Percentiles rank a stretch among this genome's conserved stretches.
These are phyloP conservation scores for Prochilodus magdalenae DNA, from an alignment of 2,113 vertebrate genomes.

Conservation along the genomic window DNA sequence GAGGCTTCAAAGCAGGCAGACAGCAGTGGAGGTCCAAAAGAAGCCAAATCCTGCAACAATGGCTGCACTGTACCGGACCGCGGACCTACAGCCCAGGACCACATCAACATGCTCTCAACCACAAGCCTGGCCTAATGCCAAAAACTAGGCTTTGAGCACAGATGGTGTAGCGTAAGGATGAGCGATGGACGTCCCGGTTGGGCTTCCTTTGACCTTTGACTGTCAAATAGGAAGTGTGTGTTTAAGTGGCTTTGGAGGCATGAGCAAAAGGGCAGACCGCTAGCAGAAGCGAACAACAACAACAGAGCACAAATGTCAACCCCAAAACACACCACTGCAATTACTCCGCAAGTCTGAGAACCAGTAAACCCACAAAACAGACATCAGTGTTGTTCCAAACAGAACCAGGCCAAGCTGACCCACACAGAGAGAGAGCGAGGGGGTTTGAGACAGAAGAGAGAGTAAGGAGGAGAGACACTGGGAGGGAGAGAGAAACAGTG, in stretches of 20 bases:
- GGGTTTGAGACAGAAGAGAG: too few species aligned
- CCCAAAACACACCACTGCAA: background rate
- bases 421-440: too few species aligned
- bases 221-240: background rate
- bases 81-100: conserved; percentile 19
- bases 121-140: background rate
- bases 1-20: background rate
- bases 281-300: background rate
- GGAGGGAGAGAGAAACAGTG: too few species aligned
- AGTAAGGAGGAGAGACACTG: too few species aligned
- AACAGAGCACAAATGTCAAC: conserved; percentile 7
- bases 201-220: conserved; percentile 28
- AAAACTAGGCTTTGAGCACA: too few species aligned
- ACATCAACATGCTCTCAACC: conserved; percentile 28
- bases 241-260: conserved; percentile 12
- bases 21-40: conserved; percentile 2
- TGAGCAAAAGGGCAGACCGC: conserved; percentile 10
- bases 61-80: conserved; percentile 19
- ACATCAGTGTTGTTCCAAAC: background rate
- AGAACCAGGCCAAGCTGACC: too few species aligned
- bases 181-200: background rate
- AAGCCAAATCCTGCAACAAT: conserved; percentile 22
- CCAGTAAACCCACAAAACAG: background rate
- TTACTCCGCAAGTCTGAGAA: conserved; percentile 4
- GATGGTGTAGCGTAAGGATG: background rate